phyloP scores from a whole-genome alignment of 2,113 vertebrate genomes.

The Urocitellus parryii region DNA sequence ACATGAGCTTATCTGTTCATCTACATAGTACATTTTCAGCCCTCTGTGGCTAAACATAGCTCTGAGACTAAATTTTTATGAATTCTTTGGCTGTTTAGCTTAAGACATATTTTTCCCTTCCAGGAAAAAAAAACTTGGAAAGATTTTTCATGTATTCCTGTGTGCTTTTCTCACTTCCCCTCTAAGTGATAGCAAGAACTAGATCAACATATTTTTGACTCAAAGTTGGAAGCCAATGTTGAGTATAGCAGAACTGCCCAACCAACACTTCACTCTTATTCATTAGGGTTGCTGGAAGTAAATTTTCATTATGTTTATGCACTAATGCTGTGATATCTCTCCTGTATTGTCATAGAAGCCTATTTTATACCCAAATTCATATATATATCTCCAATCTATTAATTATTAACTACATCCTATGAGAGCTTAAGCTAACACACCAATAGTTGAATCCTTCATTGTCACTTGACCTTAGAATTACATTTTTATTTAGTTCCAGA shows the following conservation, averaged over 20 bases:
- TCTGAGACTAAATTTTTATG: not conserved
- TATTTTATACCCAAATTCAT: not conserved
- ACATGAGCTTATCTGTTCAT: not conserved
- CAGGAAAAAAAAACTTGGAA: not conserved
- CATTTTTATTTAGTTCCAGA: not conserved
- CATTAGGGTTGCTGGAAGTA: not conserved
- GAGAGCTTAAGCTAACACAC: not conserved
- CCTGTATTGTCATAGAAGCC: not conserved
- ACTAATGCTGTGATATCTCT: not conserved
- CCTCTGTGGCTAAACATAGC: not conserved
- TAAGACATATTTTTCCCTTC: not conserved
- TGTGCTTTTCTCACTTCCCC: not conserved
- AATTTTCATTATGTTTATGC: not conserved
- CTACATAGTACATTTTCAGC: not conserved
- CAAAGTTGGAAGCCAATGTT: not conserved
- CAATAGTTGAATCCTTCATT: not conserved
- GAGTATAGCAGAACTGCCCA: not conserved
- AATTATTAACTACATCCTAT: not conserved
- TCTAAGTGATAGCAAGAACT: not conserved
- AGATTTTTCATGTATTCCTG: not conserved
- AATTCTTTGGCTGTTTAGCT: not conserved
- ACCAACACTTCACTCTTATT: not conserved
- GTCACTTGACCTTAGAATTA: slow-evolving; percentile 11
- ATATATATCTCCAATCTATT: not conserved
- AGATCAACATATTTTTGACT: not conserved